Evolutionary conservation across 2,113 vertebrate species (phyloP).

Genomic region (Megaptera novaeangliae): DNA sequence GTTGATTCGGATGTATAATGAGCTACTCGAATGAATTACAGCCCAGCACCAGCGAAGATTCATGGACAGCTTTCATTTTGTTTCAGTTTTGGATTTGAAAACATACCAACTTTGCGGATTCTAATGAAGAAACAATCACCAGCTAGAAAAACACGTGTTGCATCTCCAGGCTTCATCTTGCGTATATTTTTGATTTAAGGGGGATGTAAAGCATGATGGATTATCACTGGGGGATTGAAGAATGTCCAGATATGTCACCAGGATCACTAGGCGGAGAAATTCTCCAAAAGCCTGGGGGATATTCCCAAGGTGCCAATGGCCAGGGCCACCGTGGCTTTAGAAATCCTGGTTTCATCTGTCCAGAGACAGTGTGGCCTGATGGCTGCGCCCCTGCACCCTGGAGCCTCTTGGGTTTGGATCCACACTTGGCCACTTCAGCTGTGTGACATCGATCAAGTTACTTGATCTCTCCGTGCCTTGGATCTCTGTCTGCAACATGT

Average conservation of each 20-base stretch:
- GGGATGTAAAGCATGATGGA: not conserved
- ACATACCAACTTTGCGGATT: not conserved
- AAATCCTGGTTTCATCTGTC: not conserved
- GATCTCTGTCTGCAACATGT: not conserved
- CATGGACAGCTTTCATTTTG: fast-evolving
- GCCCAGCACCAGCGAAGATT: not conserved
- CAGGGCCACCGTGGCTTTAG: not conserved
- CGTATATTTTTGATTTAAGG: not conserved
- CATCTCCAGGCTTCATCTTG: not conserved
- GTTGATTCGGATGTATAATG: not conserved
- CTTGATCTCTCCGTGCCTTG: not conserved
- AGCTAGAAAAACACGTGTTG: not conserved
- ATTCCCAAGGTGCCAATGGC: not conserved
- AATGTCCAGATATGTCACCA: not conserved
- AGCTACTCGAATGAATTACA: not conserved
- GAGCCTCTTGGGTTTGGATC: not conserved
- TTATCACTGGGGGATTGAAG: not conserved
- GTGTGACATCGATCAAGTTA: not conserved
- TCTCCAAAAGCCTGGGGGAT: not conserved
- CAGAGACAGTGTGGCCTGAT: not conserved
- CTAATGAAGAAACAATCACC: not conserved
- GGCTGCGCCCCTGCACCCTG: not conserved
- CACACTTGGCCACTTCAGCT: not conserved
- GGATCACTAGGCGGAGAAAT: not conserved
- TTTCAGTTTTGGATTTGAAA: not conserved